Percentiles rank a stretch among this genome's conserved stretches.
These are phyloP conservation scores for Epinephelus malabaricus DNA, from an alignment of 2,797 vertebrate genomes.

Conservation along the genomic window DNA sequence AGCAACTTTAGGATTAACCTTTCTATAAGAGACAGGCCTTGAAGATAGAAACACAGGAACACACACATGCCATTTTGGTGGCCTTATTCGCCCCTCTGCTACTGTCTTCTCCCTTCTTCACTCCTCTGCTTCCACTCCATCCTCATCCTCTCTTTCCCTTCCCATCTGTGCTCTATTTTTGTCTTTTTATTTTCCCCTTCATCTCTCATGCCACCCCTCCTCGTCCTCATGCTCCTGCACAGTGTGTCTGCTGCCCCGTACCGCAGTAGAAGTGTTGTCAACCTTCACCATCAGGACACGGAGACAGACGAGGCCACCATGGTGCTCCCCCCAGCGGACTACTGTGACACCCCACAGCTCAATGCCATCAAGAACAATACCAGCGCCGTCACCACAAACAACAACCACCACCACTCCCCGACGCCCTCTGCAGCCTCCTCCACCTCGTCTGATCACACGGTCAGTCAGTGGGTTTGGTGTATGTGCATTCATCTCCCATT, in stretches of 20 bases:
- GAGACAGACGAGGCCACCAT: conserved; percentile 89
- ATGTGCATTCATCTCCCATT: background rate
- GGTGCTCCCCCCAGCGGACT: conserved; percentile 93
- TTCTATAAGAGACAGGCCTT: background rate
- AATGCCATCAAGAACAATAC: conserved; percentile 51
- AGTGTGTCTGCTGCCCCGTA: conserved; percentile 83
- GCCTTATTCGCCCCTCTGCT: background rate
- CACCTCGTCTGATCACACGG: conserved; percentile 68
- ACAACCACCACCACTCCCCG: conserved; percentile 66
- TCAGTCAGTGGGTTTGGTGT: conserved; percentile 58
- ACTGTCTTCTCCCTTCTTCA: background rate
- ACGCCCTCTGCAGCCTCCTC: conserved; percentile 68
- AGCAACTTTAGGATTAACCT: background rate
- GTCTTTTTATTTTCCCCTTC: background rate
- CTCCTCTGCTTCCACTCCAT: background rate
- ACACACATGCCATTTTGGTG: background rate
- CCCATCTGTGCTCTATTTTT: background rate
- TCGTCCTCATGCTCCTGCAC: background rate
- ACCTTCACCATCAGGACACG: conserved; percentile 88
- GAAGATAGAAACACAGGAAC: conserved; percentile 7
- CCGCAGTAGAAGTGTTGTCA: conserved; percentile 93
- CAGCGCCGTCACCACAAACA: conserved; percentile 46
- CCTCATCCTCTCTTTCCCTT: background rate
- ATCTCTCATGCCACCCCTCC: too few species aligned
- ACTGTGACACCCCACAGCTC: conserved; percentile 76